phyloP scores from a whole-genome alignment of 2,888 invertebrate species.

The Polydrusus tereticollis region DNA sequence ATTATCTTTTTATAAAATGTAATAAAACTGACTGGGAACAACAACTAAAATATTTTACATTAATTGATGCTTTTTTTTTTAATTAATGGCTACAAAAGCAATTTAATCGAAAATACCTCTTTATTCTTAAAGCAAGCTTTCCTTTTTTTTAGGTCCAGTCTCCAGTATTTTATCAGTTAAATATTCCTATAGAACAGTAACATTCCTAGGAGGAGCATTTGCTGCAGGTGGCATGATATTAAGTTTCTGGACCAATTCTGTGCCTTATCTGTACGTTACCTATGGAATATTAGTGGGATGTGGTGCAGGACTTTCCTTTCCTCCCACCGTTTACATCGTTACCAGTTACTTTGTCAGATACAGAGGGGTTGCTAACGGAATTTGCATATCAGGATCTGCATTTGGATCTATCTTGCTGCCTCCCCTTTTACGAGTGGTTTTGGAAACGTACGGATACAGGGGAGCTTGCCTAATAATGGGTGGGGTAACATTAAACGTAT shows the following conservation, averaged over 20 bases:
- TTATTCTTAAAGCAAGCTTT: constrained; percentile 76
- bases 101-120: background rate
- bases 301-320: constrained; percentile 88
- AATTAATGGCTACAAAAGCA: background rate
- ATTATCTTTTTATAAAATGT: background rate
- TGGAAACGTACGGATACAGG: constrained; percentile 82
- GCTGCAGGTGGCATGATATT: constrained; percentile 88
- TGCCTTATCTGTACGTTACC: constrained; percentile 83
- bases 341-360: constrained; percentile 86
- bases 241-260: constrained; percentile 85
- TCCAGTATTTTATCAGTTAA: constrained; percentile 87
- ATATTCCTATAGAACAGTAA: constrained; percentile 87
- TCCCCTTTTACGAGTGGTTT: constrained; percentile 78
- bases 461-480: constrained; percentile 87
- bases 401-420: constrained; percentile 89
- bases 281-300: constrained; percentile 87
- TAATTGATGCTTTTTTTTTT: too few relatives aligned
- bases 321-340: constrained; percentile 91
- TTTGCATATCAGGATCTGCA: constrained; percentile 90
- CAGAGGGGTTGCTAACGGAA: constrained; percentile 87
- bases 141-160: constrained; percentile 77
- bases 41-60: too few relatives aligned
- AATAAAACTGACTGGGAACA: too few relatives aligned
- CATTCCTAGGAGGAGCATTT: constrained; percentile 84
- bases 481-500: constrained; percentile 84